Evolutionary conservation across 2,797 vertebrate species (phyloP), one percentile per base, ranked within the genome.

Genomic region (Scleropages formosus): DNA sequence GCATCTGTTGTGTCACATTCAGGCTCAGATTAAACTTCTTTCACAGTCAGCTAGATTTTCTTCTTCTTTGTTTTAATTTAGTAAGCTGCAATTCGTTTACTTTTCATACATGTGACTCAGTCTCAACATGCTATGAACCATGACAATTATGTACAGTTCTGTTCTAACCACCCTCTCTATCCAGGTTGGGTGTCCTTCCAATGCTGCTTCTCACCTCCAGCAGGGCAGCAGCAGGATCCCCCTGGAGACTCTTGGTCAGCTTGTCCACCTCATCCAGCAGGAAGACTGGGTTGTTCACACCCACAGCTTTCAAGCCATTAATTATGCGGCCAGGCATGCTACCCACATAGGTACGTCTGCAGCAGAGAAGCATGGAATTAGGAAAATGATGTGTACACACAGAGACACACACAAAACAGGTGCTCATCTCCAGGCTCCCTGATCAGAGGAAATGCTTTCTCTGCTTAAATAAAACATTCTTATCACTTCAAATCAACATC

Each of bases 281-380:
- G 88, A 98, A 97, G 9, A 99, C 97, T 0, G 98, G 96, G 81
- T 99, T 99, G 87, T 97, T 96, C 20, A 98, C 95, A 0, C 93
- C 94, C 0, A 94, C 96, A 0, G 91, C 95, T 91, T 97, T 98
- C 82, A 99, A 84, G 0, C 96, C 96, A 0, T 98, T 99, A 87
- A 99, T 95, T 80, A 99, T 98, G 61, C 97, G 94, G 0, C 98
- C 96, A 0, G 98, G 98, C 97, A 99, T 98, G 78, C 97, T 99
- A 77, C 97, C 96, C 0, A 99, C 96, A 0, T 98, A 99, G 2
- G 96, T 99, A 20, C 96, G 94, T 51, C 98, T 99, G 85, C 0
- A 78, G 24, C 83, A n/a, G 0, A 63, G 24, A 15, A 39, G 44
- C 16, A 44, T 46, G 26, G 47, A 63, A 15, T 46, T 16, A 18